Base-by-base conservation (phyloP, 2,888 invertebrate species). In the Boloria euphrosyne region DNA sequence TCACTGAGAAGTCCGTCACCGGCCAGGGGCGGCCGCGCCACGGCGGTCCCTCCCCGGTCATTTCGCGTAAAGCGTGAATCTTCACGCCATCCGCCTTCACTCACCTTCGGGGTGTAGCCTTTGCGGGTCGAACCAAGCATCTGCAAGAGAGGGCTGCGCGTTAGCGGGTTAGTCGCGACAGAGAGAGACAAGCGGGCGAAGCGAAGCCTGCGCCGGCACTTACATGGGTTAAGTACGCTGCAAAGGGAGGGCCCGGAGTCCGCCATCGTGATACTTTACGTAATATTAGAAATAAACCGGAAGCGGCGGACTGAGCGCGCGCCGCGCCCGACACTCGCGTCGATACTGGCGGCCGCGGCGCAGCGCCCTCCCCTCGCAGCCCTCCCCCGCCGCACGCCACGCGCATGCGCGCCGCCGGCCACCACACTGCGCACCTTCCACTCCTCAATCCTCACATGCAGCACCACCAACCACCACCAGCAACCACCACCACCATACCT, bases 41-140 rank as follows among this genome's bases (percentile, higher is more conserved):
- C 63, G 60, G 59, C 65, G 62, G 65, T 52, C 67, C 54, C 67
- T 44, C 63, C 57, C 54, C 53, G 78, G 75, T 78, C 80, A 76
- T 74, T 78, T 77, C 78, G 81, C 82, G 82, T 83, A 79, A 69
- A 75, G 78, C 76, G 78, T 81, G 79, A 82, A 67, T 38, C 67
- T 66, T 71, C 68, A 67, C 70, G 61, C 70, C 66, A 70, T 71
- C 71, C 71, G 85, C 71, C 73, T 69, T 66, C 80, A 93, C 96
- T 96, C 95, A 97, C 97, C 97, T 95, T 95, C 95, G 78, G 97
- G 97, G 93, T 97, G 96, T 92, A 97, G 95, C 93, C 96, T 95
- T 93, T 96, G 96, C 84, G 97, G 97, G 91, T 96, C 96, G 94
- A 97, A 97, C 97, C 97, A 97, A 93, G 97, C 96, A 95, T 96